Conservation (phyloP, 2,113 vertebrate genomes). For the rabbit (Oryctolagus cuniculus) region mOryCun1.1 NC_091441.1:99593001-99593500, state of each 20-base stretch:
- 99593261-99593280: conserved; percentile 49
- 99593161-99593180: conserved; percentile 69
- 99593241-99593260: conserved; percentile 29
- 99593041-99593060: conserved; percentile 98
- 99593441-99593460: conserved; percentile 84
- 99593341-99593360: conserved; percentile 74
- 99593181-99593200: neutral
- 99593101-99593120: conserved; percentile 94
- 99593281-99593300: conserved; percentile 82
- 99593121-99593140: conserved; percentile 87
- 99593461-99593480: conserved; percentile 84
- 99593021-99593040: conserved; percentile 95
- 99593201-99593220: conserved; percentile 65
- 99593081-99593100: conserved; percentile 94
- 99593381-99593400: conserved; percentile 78
- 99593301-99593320: conserved; percentile 86
- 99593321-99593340: conserved; percentile 85
- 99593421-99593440: conserved; percentile 86
- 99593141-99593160: conserved; percentile 81
- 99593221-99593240: conserved; percentile 76
- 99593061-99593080: conserved; percentile 97
- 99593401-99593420: conserved; percentile 87
- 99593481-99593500: conserved; percentile 96
- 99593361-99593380: conserved; percentile 65
- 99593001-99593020: conserved; percentile 98